phyloP scores from a whole-genome alignment of 2,113 vertebrate species.

The Accipiter virgatus region DNA sequence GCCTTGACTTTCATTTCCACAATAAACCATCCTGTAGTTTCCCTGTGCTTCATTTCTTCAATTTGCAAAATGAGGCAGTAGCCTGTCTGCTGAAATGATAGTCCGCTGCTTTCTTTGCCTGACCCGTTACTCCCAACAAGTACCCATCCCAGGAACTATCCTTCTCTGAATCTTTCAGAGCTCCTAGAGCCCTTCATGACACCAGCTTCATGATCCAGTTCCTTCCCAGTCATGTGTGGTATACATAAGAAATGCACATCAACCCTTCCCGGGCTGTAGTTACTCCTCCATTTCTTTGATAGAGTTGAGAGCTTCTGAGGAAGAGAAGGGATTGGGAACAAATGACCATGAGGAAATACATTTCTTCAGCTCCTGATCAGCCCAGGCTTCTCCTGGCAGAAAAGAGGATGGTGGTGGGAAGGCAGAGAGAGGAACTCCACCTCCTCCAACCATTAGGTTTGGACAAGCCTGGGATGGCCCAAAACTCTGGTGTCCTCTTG shows the following conservation, averaged over 20 bases:
- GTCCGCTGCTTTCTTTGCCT: neutral
- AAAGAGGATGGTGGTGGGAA: neutral
- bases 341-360: neutral
- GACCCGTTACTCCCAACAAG: neutral
- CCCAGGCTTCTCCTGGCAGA: neutral
- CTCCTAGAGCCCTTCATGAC: neutral
- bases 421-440: neutral
- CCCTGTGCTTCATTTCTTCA: neutral
- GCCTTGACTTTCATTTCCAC: slow-evolving; percentile 5
- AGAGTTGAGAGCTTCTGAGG: neutral
- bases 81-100: neutral
- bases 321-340: neutral
- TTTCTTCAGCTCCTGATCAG: neutral
- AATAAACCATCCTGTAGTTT: neutral
- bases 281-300: neutral
- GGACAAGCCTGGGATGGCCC: neutral
- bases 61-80: slow-evolving; percentile 5
- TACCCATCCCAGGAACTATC: neutral
- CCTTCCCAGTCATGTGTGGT: neutral
- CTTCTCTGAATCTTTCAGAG: neutral
- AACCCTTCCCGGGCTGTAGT: neutral
- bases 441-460: neutral
- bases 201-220: neutral
- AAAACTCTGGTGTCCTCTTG: neutral
- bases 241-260: neutral